phyloP scores from a whole-genome alignment of 2,888 invertebrate species.

The Raillietiella orientalis region DNA sequence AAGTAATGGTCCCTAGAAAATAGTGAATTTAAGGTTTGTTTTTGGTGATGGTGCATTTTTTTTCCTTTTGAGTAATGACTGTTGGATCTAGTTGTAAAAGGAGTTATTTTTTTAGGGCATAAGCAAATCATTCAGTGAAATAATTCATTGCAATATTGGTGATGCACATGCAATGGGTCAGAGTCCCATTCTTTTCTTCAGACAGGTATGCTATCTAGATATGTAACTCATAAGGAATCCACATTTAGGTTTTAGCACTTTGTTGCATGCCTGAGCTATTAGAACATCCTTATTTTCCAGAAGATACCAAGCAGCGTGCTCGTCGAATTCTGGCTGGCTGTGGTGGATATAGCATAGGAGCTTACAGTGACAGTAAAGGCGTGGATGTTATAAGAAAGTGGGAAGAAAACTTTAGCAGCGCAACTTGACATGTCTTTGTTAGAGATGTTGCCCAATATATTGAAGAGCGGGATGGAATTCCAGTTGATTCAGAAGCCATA shows the following conservation, averaged over 20 bases:
- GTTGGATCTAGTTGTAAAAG: too few species aligned
- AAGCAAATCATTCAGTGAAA: slow-evolving; percentile 15
- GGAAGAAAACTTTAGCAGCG: too few species aligned
- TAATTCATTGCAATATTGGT: slow-evolving; percentile 20
- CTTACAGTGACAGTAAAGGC: slow-evolving; percentile 68
- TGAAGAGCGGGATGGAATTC: slow-evolving; percentile 37
- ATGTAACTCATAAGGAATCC: neutral
- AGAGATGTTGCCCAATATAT: slow-evolving; percentile 66
- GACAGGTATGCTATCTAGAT: slow-evolving; percentile 13
- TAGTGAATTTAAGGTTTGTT: too few species aligned
- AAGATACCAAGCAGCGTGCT: slow-evolving; percentile 16
- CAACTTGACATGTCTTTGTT: too few species aligned
- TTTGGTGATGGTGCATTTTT: too few species aligned
- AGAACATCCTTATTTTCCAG: slow-evolving; percentile 13
- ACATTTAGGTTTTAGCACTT: slow-evolving; percentile 13
- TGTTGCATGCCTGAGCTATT: slow-evolving; percentile 15
- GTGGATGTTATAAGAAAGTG: slow-evolving; percentile 59
- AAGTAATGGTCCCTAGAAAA: too few species aligned
- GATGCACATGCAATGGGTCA: slow-evolving; percentile 21
- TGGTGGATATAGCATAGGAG: slow-evolving; percentile 21
- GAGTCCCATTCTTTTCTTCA: slow-evolving; percentile 18
- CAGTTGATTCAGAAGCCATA: slow-evolving; percentile 38
- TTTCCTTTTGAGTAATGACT: too few species aligned
- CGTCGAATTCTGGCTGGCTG: slow-evolving; percentile 14
- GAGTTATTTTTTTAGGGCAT: slow-evolving; percentile 8